Conservation (phyloP, 2,888 invertebrate species). For the Amitus sp. region DNA sequence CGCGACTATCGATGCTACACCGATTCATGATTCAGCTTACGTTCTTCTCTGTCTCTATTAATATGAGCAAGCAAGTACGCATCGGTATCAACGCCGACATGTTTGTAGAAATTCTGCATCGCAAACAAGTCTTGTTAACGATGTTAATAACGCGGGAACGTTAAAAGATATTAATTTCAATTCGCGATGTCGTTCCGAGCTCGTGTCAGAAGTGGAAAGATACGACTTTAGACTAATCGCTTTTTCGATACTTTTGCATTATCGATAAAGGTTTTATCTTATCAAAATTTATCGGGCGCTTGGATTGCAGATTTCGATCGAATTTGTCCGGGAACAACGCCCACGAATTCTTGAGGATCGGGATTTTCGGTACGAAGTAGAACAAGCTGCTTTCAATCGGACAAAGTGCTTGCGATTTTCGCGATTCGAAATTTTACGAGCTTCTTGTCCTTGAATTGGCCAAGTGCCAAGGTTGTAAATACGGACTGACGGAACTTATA, state of each 20-base stretch:
- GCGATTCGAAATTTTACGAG: constrained; percentile 22
- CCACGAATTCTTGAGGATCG: too few species aligned
- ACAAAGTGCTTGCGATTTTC: not conserved
- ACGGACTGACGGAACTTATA: constrained; percentile 20
- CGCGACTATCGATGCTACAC: constrained; percentile 39
- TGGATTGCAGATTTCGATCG: too few species aligned
- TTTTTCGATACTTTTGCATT: not conserved
- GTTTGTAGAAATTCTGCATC: constrained; percentile 31
- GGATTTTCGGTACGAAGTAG: not conserved
- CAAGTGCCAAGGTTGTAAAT: constrained; percentile 31
- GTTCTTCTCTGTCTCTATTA: constrained; percentile 35
- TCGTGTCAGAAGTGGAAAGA: not conserved
- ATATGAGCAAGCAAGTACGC: constrained; percentile 36
- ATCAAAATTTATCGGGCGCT: not conserved
- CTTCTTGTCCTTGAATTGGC: constrained; percentile 30
- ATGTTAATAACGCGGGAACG: constrained; percentile 28
- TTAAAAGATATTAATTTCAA: constrained; percentile 18
- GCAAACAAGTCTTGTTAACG: constrained; percentile 32
- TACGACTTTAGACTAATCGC: not conserved
- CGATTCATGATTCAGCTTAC: constrained; percentile 44
- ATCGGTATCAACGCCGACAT: constrained; percentile 36
- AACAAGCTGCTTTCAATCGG: not conserved
- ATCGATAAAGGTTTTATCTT: not conserved
- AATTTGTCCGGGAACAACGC: too few species aligned
- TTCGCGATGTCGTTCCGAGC: not conserved